Evolutionary conservation across 2,113 vertebrate genomes (phyloP).

Genomic region (Physeter macrocephalus): DNA sequence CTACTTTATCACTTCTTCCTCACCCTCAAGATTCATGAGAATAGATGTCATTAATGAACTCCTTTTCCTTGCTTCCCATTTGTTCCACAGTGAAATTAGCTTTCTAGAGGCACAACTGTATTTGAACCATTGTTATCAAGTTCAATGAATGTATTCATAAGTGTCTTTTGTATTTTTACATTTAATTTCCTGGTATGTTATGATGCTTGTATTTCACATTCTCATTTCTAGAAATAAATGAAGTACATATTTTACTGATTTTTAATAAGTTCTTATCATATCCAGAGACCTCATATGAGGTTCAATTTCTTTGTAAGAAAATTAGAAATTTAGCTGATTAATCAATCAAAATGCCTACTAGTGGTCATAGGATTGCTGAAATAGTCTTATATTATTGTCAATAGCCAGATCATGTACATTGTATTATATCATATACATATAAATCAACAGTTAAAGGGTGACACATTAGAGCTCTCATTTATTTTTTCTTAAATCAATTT

Average conservation of each 20-base stretch:
- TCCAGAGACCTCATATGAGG: background rate
- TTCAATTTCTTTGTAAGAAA: constrained; percentile 13
- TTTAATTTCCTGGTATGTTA: background rate
- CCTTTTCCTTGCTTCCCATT: background rate
- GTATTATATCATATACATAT: background rate
- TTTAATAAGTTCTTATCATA: constrained; percentile 9
- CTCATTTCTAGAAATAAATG: constrained; percentile 21
- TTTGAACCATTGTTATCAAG: background rate
- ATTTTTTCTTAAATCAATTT: background rate
- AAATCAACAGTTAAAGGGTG: background rate
- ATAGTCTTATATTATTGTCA: background rate
- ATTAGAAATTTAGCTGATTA: constrained; percentile 5
- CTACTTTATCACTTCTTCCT: background rate
- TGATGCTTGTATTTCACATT: background rate
- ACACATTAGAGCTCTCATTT: background rate
- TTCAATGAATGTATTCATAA: background rate
- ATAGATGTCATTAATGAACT: background rate
- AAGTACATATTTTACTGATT: background rate
- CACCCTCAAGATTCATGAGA: background rate
- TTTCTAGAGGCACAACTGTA: background rate
- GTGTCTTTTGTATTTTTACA: constrained; percentile 17
- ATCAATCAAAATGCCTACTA: background rate
- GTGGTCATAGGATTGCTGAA: background rate
- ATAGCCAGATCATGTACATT: background rate
- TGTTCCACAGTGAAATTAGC: background rate